Base-by-base conservation (phyloP, 2,888 invertebrate genomes). In the Aphrophora alni region DNA sequence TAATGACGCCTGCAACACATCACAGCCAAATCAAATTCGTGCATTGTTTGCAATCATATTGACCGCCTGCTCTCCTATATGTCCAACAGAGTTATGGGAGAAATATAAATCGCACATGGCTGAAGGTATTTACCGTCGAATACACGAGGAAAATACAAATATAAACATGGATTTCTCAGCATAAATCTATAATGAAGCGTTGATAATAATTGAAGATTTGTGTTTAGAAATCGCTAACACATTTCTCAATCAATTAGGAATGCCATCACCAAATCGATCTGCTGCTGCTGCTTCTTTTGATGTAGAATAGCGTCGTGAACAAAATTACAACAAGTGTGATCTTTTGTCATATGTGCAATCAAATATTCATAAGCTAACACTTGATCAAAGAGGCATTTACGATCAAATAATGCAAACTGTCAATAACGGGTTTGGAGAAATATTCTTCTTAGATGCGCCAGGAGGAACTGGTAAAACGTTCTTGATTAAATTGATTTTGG, bases 361-460 rank as follows among this genome's bases (percentile, higher is more conserved):
- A 59, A 59, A 21, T 8, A 59, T 59, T 59, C 21, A n/a, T 14
- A 59, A 59, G 3, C 10, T 59, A 59, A 59, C 59, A 2, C 21
- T 59, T 21, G 12, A 59, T 3, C 59, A 59, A 8, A 59, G 21
- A 8, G 21, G 21, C 59, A 59, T 59, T 59, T 59, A 59, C 10
- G 21, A 21, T 59, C 5, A 21, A 1, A 59, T 44, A 59, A 59
- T 59, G 59, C 21, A 21, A 59, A 59, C 10, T n/a, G 10, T 59
- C 1, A 59, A 59, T 21, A 8, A 59, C 21, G 21, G 21, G 21
- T 3, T 59, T 59, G 21, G 5, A 21, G 59, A 12, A 17, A n/a
- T 81, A 80, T 21, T 83, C 83, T 74, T 83, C 25, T 38, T 77
- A 10, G 77, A 70, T 77, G 77, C 77, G 28, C 70, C 77, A 71